phyloP scores from a whole-genome alignment of 2,888 invertebrate species.

The Sericinus montela region DNA sequence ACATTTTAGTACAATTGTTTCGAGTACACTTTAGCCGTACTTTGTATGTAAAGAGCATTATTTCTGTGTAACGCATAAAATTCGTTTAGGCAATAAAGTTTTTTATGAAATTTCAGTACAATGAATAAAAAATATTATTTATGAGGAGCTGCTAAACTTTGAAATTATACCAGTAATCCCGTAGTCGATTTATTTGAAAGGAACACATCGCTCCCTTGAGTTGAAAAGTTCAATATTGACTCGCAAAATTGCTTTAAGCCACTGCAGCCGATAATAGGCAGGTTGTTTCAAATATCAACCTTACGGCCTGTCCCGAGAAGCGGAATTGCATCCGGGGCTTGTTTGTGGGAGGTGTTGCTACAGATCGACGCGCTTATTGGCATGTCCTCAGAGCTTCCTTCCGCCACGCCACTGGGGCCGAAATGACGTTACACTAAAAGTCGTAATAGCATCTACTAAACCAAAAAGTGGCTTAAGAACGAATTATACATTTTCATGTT shows the following conservation, averaged over 20 bases:
- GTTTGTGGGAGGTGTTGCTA: slow-evolving; percentile 60
- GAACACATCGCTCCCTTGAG: slow-evolving; percentile 61
- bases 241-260: slow-evolving; percentile 73
- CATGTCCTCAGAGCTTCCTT: slow-evolving; percentile 70
- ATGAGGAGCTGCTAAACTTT: slow-evolving; percentile 26
- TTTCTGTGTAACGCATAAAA: too few species aligned
- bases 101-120: too few species aligned
- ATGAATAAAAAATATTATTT: slow-evolving; percentile 14
- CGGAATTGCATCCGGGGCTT: slow-evolving; percentile 49
- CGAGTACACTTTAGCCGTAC: too few species aligned
- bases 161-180: slow-evolving; percentile 32
- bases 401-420: slow-evolving; percentile 35
- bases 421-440: slow-evolving; percentile 50
- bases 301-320: slow-evolving; percentile 46
- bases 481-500: not conserved
- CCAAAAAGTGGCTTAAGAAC: not conserved
- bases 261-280: slow-evolving; percentile 59
- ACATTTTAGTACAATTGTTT: too few species aligned
- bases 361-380: slow-evolving; percentile 65
- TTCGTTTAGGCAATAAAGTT: too few species aligned
- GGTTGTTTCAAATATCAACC: slow-evolving; percentile 61
- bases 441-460: slow-evolving; percentile 37
- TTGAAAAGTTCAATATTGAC: slow-evolving; percentile 74
- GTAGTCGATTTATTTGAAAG: slow-evolving; percentile 47
- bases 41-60: too few species aligned